Percentiles rank a stretch among this genome's conserved stretches.
phyloP scores from a whole-genome alignment of 2,888 invertebrate species.

The Cryptocephalus moraei region DNA sequence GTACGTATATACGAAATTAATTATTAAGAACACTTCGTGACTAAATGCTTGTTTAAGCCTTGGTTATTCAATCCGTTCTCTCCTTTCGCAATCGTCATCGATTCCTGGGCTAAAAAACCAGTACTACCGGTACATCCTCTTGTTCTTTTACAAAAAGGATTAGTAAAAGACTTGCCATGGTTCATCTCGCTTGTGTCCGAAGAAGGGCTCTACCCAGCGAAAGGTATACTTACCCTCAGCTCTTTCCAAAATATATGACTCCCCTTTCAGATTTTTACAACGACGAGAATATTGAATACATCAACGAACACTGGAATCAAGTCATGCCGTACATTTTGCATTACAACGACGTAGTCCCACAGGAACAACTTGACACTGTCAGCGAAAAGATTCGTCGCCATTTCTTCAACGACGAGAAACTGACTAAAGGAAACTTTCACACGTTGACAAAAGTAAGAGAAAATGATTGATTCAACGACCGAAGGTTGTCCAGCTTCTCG shows the following conservation, averaged over 20 bases:
- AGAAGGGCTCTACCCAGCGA: slow-evolving; percentile 1
- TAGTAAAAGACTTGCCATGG: slow-evolving; percentile 55
- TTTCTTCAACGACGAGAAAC: slow-evolving; percentile 27
- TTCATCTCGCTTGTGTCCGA: slow-evolving; percentile 39
- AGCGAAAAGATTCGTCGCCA: slow-evolving; percentile 27
- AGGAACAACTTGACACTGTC: slow-evolving; percentile 18
- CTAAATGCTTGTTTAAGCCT: slow-evolving; percentile 31
- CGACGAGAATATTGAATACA: slow-evolving; percentile 21
- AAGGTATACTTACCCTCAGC: neutral
- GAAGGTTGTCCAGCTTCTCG: too few species aligned
- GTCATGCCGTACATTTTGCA: slow-evolving; percentile 33
- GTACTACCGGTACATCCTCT: slow-evolving; percentile 57
- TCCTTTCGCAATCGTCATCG: slow-evolving; percentile 57
- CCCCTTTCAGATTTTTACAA: slow-evolving; percentile 26
- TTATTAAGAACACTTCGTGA: neutral
- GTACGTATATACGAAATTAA: neutral
- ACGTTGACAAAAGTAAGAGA: slow-evolving; percentile 12
- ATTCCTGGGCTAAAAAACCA: slow-evolving; percentile 40
- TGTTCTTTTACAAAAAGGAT: slow-evolving; percentile 47
- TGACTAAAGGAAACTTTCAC: slow-evolving; percentile 23
- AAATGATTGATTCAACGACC: too few species aligned
- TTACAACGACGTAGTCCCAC: slow-evolving; percentile 31
- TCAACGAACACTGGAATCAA: slow-evolving; percentile 31
- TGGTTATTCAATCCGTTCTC: slow-evolving; percentile 60
- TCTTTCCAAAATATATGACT: too few species aligned